Evolutionary conservation across 2,888 invertebrate genomes (phyloP), one percentile per base, ranked within the genome.

Genomic region (Rotaria socialis): DNA sequence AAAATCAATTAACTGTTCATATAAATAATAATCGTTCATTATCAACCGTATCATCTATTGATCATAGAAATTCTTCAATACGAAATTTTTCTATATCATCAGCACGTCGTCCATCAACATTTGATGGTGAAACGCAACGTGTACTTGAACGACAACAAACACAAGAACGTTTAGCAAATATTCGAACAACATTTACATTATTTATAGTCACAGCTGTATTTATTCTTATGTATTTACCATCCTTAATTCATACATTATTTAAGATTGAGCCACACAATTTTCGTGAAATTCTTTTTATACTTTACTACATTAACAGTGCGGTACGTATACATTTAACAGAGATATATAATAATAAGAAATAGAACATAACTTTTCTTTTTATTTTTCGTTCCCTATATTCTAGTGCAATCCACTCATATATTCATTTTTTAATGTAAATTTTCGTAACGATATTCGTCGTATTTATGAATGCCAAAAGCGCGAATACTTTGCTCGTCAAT

Each of bases 111-210:
- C 80, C 80, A 24, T 80, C 80, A 47, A 47, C 80, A 47, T 80
- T 80, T 24, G 80, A 80, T 47, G 14, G 47, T 47, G 80, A 80
- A 80, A 80, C 80, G n/a, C 80, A 80, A 80, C 80, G 80, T n/a
- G n/a, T 35, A 47, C 19, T 80, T 14, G 80, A 80, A 80, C 47
- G 80, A 14, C 80, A 80, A 80, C 47, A 43, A 43, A 80, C 80
- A 47, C 80, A 80, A 80, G 80, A 80, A 80, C 80, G 80, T 43
- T 47, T 80, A 80, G 43, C 80, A 80, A 80, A 80, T 47, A 80
- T 80, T n/a, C 22, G 80, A 47, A 80, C 80, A 80, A 80, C 80
- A 80, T 80, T 80, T 47, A 80, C 80, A 47, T 80, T 80, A 47
- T 80, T 80, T 80, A 80, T 80, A 24, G 80, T 80, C 22, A 80